Evolutionary conservation across 1,140 invertebrate genomes (phyloP), one percentile per base, ranked within the genome.

Genomic region (Phymorhynchus buccinoides): DNA sequence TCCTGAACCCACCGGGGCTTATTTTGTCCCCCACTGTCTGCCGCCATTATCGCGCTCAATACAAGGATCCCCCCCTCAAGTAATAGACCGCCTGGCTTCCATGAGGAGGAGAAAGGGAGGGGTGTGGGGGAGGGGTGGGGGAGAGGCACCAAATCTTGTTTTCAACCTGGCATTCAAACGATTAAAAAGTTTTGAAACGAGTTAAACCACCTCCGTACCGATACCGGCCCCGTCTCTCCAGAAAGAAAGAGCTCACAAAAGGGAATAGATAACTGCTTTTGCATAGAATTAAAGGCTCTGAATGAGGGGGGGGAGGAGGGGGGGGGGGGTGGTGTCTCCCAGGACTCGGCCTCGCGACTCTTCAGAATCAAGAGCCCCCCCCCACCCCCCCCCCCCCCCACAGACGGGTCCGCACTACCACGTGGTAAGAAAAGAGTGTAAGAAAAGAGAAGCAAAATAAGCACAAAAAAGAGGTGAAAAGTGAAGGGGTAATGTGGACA

Each of bases 171-270:
- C 73, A 27, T 75, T 75, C 73, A 41, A 27, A 41, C 37, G 35
- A 27, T 75, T 75, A 75, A 75, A 75, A 37, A 75, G 35, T 75
- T n/a, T 75, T 75, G 35, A 75, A 39, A 75, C n/a, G 37, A 71
- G 35, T 32, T 71, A 35, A 66, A 71, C 68, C 35, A 71, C 35
- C 35, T 71, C 68, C 68, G 12, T 18, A 22, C 68, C 35, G 68
- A 71, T 32, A 37, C 68, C n/a, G n/a, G n/a, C 30, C 68, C 68
- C 30, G 35, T 35, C 68, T 71, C 35, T 9, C 30, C 30, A n/a
- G n/a, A n/a, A n/a, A n/a, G n/a, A n/a, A 16, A 62, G 14, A 22
- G 56, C 14, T 4, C 22, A 71, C 68, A 37, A 71, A 35, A 71
- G 68, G n/a, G 35, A 71, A 71, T 37, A 71, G 30, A 71, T 71